These are phyloP conservation scores for Chaetogeoica ovagalla DNA, from an alignment of 2,888 invertebrate genomes.

Conservation along the genomic window DNA sequence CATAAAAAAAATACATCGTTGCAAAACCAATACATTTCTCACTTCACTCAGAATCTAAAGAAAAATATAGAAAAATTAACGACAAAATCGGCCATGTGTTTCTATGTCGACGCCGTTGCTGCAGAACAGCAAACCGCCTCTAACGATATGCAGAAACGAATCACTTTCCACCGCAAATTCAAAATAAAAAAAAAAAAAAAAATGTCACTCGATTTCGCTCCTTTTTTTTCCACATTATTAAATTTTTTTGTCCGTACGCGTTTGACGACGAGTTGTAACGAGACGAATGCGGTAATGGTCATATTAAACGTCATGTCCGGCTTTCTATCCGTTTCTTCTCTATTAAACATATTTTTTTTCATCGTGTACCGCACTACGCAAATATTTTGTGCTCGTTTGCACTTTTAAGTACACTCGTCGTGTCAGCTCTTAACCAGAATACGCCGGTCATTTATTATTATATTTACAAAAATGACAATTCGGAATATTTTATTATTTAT, in stretches of 20 bases:
- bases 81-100: no score
- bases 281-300: background rate
- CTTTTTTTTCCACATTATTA: background rate
- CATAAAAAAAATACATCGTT: no score
- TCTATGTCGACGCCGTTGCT: background rate
- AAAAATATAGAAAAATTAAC: no score
- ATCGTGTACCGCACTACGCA: no score
- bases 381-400: background rate
- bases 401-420: background rate
- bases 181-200: background rate
- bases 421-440: background rate
- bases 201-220: background rate
- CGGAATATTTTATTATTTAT: background rate
- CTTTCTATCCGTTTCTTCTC: background rate
- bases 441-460: background rate
- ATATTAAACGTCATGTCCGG: no score
- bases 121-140: slow-evolving; percentile 1
- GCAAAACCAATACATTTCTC: no score
- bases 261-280: background rate
- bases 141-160: background rate
- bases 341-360: no score
- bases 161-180: background rate
- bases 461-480: background rate
- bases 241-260: background rate
- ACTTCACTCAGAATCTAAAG: no score